A percentile compares a stretch with the other conserved stretches of the same genome.
phyloP scores from a whole-genome alignment of 2,888 invertebrate genomes.

The Leucoptera coffeella region DNA sequence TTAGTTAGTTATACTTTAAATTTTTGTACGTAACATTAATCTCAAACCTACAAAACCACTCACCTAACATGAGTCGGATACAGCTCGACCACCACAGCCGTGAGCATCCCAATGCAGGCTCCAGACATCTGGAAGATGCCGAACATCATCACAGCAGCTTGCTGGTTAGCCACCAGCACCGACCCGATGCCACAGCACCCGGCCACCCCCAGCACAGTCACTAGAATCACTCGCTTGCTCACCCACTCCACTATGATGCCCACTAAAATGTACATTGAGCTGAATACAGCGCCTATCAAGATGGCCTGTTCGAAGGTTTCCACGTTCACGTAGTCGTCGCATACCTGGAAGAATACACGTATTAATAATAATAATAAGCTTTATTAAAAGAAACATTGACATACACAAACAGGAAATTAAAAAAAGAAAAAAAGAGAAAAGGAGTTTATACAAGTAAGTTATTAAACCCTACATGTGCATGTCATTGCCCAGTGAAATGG shows the following conservation, averaged over 20 bases:
- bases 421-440: too few relatives aligned
- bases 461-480: too few relatives aligned
- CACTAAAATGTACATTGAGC: constrained; percentile 58
- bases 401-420: too few relatives aligned
- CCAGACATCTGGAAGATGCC: constrained; percentile 50
- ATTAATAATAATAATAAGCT: too few relatives aligned
- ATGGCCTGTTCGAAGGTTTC: constrained; percentile 61
- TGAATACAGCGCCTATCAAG: constrained; percentile 59
- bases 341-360: too few relatives aligned
- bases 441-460: too few relatives aligned
- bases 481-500: too few relatives aligned
- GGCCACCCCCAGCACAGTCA: constrained; percentile 38
- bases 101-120: constrained; percentile 51
- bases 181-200: constrained; percentile 53
- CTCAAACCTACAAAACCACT: too few relatives aligned
- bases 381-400: too few relatives aligned
- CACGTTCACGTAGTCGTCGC: constrained; percentile 50
- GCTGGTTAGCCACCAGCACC: constrained; percentile 52
- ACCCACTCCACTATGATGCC: constrained; percentile 51
- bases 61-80: constrained; percentile 51
- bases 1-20: too few relatives aligned
- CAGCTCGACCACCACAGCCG: constrained; percentile 52
- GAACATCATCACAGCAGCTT: constrained; percentile 53
- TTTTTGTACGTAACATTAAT: too few relatives aligned
- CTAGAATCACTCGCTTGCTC: constrained; percentile 50